Evolutionary conservation across 1,140 invertebrate genomes (phyloP), one percentile per base, ranked within the genome.

Genomic region (Penaeus chinensis): DNA sequence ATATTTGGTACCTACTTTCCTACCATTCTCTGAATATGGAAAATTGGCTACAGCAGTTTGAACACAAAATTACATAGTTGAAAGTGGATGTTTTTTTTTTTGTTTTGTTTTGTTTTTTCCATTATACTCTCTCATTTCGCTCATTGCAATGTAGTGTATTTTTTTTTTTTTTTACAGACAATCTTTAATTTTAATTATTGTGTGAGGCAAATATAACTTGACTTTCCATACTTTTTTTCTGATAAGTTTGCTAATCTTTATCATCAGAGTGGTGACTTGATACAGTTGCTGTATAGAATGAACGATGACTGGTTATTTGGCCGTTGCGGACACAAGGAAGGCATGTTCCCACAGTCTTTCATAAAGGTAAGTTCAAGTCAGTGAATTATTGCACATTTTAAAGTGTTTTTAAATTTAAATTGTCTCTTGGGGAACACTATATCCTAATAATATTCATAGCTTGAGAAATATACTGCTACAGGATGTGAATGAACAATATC

Each of bases 221-320:
- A 32, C 47, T 47, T 47, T 47, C 11, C 11, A 27, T 74, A 32
- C n/a, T 11, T 2, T 69, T 69, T 11, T 22, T n/a, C 18, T 24
- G 66, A 37, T n/a, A 3, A 27, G 18, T 74, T 74, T 74, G 0
- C 24, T 32, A 74, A 74, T 18, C 37, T 16, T 74, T 19, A 32
- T 24, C 37, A 32, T 74, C 80, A 87, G 85, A 11, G 69, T 20
- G 85, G 85, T 78, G 85, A 87, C 66, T 79, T 66, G 13, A 77
- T 87, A 24, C 85, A 87, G 85, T 61, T 87, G 18, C 71, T 87
- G 10, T 87, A 87, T 37, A 69, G 85, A 61, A 47, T 87, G 19
- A 87, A 77, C 62, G 85, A 87, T 20, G 85, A 87, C 7, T 87
- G 85, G 85, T 80, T 87, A 5, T 87, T 74, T 82, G 85, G 85